These are phyloP conservation scores for Drosophila dunni DNA, from an alignment of 1,140 invertebrate genomes.

Conservation along the genomic window DNA sequence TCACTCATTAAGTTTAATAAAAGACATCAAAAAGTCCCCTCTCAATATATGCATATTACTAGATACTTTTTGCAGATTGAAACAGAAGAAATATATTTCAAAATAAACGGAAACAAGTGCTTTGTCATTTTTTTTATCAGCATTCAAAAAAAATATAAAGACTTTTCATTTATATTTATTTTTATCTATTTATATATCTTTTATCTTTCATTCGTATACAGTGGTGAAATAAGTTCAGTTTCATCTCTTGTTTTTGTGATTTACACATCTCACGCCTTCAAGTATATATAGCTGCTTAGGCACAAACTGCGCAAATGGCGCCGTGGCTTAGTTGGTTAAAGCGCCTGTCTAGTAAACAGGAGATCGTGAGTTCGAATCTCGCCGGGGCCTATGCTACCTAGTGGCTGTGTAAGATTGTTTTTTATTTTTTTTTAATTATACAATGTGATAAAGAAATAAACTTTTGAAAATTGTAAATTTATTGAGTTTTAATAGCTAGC, in stretches of 20 bases:
- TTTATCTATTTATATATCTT: neutral
- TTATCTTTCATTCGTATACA: neutral
- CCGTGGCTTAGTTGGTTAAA: slow-evolving; percentile 88
- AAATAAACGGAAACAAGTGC: neutral
- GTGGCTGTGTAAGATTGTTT: neutral
- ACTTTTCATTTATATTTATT: neutral
- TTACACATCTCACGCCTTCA: neutral
- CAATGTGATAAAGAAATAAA: neutral
- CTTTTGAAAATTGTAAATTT: neutral
- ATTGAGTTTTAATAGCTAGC: too few species aligned
- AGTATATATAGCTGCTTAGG: neutral
- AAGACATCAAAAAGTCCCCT: slow-evolving; percentile 13
- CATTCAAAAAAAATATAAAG: neutral
- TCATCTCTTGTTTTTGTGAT: neutral
- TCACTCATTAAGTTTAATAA: slow-evolving; percentile 1
- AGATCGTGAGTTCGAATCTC: slow-evolving; percentile 86
- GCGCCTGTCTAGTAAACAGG: slow-evolving; percentile 87
- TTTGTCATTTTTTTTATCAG: neutral
- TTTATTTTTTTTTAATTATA: neutral
- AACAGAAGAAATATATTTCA: neutral
- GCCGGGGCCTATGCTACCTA: slow-evolving; percentile 82
- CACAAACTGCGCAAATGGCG: slow-evolving; percentile 67
- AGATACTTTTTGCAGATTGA: neutral
- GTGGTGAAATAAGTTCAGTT: neutral
- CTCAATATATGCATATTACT: neutral